Conservation (phyloP, 2,888 invertebrate species). For the Patella ulyssiponensis region DNA sequence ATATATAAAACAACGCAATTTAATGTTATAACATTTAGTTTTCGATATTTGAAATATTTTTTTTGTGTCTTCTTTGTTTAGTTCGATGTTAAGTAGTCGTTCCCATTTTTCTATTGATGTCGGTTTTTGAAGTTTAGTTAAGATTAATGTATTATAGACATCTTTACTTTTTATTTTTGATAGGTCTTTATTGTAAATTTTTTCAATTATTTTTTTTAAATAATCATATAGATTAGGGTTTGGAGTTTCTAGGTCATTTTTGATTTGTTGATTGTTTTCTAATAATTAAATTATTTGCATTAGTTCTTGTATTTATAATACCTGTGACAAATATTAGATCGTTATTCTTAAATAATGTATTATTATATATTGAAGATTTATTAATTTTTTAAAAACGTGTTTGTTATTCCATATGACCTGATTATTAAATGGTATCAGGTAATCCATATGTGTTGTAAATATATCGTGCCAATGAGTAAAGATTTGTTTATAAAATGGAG, state of each 20-base stretch:
- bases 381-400: too few relatives aligned
- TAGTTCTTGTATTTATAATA: too few relatives aligned
- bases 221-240: background rate
- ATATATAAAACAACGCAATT: too few relatives aligned
- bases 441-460: background rate
- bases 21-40: too few relatives aligned
- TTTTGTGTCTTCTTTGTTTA: too few relatives aligned
- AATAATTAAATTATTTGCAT: too few relatives aligned
- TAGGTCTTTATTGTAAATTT: background rate
- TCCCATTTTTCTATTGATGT: background rate
- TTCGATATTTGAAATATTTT: too few relatives aligned
- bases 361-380: too few relatives aligned
- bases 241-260: background rate
- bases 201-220: background rate
- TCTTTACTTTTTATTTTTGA: slow-evolving; percentile 7
- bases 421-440: background rate
- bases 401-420: too few relatives aligned
- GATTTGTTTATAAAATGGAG: background rate
- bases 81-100: background rate
- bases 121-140: background rate
- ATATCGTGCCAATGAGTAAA: background rate
- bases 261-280: too few relatives aligned
- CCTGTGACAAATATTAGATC: too few relatives aligned
- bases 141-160: background rate
- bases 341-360: too few relatives aligned